phyloP scores from a whole-genome alignment of 37 sponge, comb jelly and placozoan genomes.

The Geodia barretti region DNA sequence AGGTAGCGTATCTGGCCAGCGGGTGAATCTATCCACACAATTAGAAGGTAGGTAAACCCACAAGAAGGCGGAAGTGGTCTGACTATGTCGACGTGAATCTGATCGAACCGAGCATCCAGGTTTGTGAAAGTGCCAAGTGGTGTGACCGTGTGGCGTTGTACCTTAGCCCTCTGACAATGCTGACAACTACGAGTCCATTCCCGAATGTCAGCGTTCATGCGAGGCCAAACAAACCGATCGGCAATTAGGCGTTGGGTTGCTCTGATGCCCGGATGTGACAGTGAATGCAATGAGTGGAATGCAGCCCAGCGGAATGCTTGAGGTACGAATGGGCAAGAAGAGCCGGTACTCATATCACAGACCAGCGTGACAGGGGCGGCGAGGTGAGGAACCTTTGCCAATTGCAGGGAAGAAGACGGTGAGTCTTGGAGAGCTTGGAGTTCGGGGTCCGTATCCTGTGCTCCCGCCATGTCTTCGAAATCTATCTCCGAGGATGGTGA shows the following conservation, averaged over 20 bases:
- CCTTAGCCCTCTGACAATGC: conserved; percentile 2
- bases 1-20: conserved; percentile 20
- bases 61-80: conserved; percentile 15
- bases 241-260: conserved; percentile 1
- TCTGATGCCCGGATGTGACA: background rate
- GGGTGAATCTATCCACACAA: conserved; percentile 6
- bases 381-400: background rate
- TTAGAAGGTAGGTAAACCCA: background rate
- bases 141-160: background rate
- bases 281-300: background rate
- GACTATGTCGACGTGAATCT: conserved; percentile 1
- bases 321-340: conserved; percentile 28
- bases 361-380: background rate
- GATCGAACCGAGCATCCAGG: background rate
- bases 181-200: background rate
- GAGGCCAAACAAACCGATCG: conserved; percentile 6
- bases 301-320: background rate
- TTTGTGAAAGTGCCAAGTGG: background rate
- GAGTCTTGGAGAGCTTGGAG: background rate
- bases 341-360: conserved; percentile 33
- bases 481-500: background rate
- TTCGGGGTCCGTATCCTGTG: background rate
- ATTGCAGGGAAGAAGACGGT: background rate
- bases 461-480: background rate
- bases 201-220: background rate